A percentile compares a stretch with the other conserved stretches of the same genome.
Conservation (phyloP, 2,888 invertebrate genomes). For the Plebejus anna region DNA sequence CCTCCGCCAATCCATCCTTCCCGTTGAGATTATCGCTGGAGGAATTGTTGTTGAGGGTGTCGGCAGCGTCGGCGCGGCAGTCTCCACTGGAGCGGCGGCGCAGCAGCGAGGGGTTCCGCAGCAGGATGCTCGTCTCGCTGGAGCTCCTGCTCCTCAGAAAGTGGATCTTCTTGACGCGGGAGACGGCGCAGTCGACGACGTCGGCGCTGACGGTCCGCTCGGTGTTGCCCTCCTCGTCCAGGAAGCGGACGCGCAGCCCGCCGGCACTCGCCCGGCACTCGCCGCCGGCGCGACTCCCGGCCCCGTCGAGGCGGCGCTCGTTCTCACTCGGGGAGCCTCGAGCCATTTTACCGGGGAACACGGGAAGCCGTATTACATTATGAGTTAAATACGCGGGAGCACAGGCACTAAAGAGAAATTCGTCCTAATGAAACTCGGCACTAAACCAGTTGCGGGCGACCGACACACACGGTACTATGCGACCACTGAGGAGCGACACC, state of each 20-base stretch:
- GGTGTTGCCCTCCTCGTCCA: constrained; percentile 73
- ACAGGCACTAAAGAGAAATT: constrained; percentile 43
- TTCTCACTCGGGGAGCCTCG: constrained; percentile 70
- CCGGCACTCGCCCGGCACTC: constrained; percentile 53
- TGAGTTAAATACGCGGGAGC: constrained; percentile 34
- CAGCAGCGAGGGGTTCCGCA: constrained; percentile 67
- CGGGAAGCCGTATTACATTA: constrained; percentile 47
- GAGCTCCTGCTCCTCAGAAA: constrained; percentile 74
- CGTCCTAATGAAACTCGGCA: constrained; percentile 45
- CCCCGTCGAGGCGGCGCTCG: constrained; percentile 63
- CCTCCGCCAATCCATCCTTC: constrained; percentile 57
- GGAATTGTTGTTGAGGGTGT: constrained; percentile 65
- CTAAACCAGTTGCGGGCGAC: constrained; percentile 59
- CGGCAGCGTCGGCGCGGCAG: constrained; percentile 58
- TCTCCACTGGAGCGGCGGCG: constrained; percentile 62
- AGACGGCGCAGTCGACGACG: constrained; percentile 67
- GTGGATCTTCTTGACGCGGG: constrained; percentile 72
- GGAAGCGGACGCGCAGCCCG: constrained; percentile 70
- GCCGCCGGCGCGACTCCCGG: constrained; percentile 59
- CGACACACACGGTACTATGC: constrained; percentile 67
- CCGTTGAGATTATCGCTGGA: constrained; percentile 68
- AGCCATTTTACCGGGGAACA: constrained; percentile 61
- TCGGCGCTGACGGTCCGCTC: constrained; percentile 71
- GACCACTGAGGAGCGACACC: constrained; percentile 76
- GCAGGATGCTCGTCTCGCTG: constrained; percentile 71